Evolutionary conservation across 2,888 invertebrate species (phyloP).

Genomic region (Clepsis dumicolana): DNA sequence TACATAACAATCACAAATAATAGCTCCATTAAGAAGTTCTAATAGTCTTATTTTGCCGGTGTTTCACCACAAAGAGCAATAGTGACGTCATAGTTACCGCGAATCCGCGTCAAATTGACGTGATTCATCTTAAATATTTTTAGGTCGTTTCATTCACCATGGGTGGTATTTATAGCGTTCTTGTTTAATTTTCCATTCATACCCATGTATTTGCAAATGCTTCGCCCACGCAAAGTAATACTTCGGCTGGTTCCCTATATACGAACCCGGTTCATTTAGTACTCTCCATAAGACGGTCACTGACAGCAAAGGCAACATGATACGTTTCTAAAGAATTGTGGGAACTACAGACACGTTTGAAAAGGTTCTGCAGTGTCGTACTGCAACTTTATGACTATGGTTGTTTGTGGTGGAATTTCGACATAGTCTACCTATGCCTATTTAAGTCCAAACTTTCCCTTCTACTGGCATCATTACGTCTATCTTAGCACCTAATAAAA

Average conservation of each 20-base stretch:
- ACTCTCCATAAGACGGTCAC: background rate
- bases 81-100: slow-evolving; percentile 30
- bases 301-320: background rate
- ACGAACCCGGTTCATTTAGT: background rate
- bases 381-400: too few relatives aligned
- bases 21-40: background rate
- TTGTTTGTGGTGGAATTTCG: too few relatives aligned
- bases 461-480: too few relatives aligned
- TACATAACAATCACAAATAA: too few relatives aligned
- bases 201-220: slow-evolving; percentile 6
- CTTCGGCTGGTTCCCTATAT: background rate
- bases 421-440: too few relatives aligned
- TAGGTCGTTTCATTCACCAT: slow-evolving; percentile 18
- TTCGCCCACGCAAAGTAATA: background rate
- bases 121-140: slow-evolving; percentile 33
- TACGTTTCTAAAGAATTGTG: too few relatives aligned
- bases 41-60: background rate
- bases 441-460: too few relatives aligned
- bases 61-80: slow-evolving; percentile 29
- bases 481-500: too few relatives aligned
- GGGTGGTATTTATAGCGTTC: background rate
- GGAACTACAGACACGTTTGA: too few relatives aligned
- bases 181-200: slow-evolving; percentile 8
- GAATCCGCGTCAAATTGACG: slow-evolving; percentile 24
- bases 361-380: background rate